Conservation (phyloP, 1,140 invertebrate genomes). For the Papilio glaucus region DNA sequence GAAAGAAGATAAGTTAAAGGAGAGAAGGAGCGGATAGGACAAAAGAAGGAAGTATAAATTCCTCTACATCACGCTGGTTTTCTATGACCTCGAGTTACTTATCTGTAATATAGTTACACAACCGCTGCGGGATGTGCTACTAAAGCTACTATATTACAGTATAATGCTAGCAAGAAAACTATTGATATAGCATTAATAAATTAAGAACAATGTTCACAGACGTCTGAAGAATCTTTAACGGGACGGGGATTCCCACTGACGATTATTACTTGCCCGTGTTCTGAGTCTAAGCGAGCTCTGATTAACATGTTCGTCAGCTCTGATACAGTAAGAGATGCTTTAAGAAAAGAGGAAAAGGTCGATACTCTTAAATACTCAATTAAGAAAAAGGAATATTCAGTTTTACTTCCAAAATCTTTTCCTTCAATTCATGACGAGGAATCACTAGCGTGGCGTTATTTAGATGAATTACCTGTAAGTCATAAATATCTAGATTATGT, state of each 20-base stretch:
- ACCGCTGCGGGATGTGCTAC: too few species aligned
- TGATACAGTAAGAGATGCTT: constrained; percentile 55
- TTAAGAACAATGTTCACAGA: constrained; percentile 47
- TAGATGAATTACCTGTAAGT: constrained; percentile 67
- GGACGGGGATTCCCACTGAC: constrained; percentile 75
- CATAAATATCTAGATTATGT: constrained; percentile 18
- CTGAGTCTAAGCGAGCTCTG: constrained; percentile 64
- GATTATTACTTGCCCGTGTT: constrained; percentile 65
- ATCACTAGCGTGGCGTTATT: constrained; percentile 64
- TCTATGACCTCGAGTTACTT: too few species aligned
- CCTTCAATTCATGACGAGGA: constrained; percentile 62
- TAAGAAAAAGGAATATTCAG: constrained; percentile 64
- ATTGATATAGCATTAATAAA: background rate
- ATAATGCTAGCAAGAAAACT: too few species aligned
- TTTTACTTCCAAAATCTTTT: constrained; percentile 66
- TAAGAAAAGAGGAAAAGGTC: constrained; percentile 57
- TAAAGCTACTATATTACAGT: too few species aligned
- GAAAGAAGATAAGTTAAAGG: too few species aligned
- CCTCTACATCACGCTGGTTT: too few species aligned
- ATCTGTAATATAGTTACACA: too few species aligned
- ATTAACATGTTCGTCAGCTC: constrained; percentile 62
- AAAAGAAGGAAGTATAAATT: too few species aligned
- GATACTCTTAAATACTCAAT: constrained; percentile 63
- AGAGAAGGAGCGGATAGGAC: too few species aligned
- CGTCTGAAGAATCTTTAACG: constrained; percentile 53